These are phyloP conservation scores for Podarcis cretensis DNA, from an alignment of 2,113 vertebrate species.

Conservation along the genomic window DNA sequence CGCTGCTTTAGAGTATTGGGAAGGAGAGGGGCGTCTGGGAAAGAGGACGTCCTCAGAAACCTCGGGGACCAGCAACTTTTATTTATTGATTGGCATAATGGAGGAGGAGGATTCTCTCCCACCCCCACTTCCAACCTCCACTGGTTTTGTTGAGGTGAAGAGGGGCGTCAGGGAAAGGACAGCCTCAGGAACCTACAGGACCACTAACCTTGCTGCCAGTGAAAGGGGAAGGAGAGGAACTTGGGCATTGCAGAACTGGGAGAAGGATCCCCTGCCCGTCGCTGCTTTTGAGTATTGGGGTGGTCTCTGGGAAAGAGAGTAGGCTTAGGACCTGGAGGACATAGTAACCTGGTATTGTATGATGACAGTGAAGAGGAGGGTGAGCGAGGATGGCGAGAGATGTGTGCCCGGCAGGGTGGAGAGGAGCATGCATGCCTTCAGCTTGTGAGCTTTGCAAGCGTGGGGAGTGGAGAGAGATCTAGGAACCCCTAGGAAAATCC, in stretches of 20 bases:
- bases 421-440: background rate
- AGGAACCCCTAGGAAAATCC: too few species aligned
- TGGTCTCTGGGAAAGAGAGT: too few species aligned
- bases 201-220: background rate
- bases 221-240: background rate
- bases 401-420: too few species aligned
- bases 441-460: background rate
- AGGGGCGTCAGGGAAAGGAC: background rate
- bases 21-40: background rate
- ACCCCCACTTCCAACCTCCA: too few species aligned
- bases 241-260: background rate
- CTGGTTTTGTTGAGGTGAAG: background rate
- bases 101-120: background rate
- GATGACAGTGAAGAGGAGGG: background rate
- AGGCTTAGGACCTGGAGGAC: background rate
- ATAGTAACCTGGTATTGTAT: too few species aligned
- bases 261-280: too few species aligned
- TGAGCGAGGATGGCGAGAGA: background rate
- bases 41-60: background rate
- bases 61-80: background rate
- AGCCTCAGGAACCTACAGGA: background rate
- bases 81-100: background rate
- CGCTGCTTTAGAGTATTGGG: background rate
- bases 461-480: background rate
- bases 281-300: background rate